phyloP scores from a whole-genome alignment of 2,113 vertebrate genomes.

The Sylvilagus bachmani region DNA sequence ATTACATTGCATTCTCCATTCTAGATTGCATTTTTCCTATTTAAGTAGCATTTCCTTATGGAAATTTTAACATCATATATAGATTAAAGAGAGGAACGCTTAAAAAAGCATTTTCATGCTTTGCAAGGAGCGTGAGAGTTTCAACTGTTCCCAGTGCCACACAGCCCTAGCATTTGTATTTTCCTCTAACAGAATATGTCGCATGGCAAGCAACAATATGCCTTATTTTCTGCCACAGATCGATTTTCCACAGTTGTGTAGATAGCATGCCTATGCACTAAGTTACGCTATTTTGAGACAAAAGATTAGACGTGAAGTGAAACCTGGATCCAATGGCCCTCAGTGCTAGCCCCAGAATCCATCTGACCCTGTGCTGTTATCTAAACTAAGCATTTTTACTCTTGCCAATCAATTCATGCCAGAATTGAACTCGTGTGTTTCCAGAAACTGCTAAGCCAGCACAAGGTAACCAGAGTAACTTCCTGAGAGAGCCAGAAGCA shows the following conservation, averaged over 20 bases:
- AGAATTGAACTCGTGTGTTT: background rate
- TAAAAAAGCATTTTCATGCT: constrained; percentile 15
- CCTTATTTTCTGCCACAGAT: background rate
- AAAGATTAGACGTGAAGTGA: background rate
- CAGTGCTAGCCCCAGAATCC: background rate
- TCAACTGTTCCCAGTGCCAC: background rate
- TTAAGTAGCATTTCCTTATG: constrained; percentile 5
- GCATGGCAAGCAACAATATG: background rate
- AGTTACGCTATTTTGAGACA: background rate
- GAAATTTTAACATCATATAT: background rate
- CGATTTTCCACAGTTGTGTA: background rate
- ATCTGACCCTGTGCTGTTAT: background rate
- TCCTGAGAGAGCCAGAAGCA: background rate
- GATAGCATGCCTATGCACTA: background rate
- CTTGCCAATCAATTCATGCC: background rate
- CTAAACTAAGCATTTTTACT: constrained; percentile 25
- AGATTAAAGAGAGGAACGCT: constrained; percentile 3
- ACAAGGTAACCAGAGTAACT: background rate
- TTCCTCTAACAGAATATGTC: background rate
- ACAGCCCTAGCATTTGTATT: background rate
- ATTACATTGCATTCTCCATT: constrained; percentile 1
- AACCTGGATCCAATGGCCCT: background rate
- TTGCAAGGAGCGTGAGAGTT: background rate
- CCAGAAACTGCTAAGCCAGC: background rate
- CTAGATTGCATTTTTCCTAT: no score